Percentiles rank a stretch among this genome's conserved stretches.
phyloP scores from a whole-genome alignment of 2,888 invertebrate genomes.

The Hirtodrosophila confusa region DNA sequence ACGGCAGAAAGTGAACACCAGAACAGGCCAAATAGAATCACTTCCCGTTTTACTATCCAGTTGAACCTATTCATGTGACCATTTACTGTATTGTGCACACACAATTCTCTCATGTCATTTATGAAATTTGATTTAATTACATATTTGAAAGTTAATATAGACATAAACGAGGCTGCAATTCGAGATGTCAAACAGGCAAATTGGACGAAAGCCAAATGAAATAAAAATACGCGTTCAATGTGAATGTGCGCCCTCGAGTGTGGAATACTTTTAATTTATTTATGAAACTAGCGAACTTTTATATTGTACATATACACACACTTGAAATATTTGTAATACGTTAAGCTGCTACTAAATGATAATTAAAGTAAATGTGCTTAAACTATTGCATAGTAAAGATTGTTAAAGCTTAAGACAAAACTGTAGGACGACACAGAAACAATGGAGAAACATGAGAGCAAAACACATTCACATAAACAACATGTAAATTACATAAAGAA shows the following conservation, averaged over 20 bases:
- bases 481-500: slow-evolving; percentile 68
- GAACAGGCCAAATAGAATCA: too few relatives aligned
- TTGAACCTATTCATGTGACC: slow-evolving; percentile 43
- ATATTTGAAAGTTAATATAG: slow-evolving; percentile 30
- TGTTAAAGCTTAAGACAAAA: slow-evolving; percentile 71
- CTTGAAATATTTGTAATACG: slow-evolving; percentile 37
- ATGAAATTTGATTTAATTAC: slow-evolving; percentile 48
- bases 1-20: too few relatives aligned
- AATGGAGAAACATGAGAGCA: slow-evolving; percentile 4
- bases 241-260: slow-evolving; percentile 14
- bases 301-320: slow-evolving; percentile 41
- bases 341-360: slow-evolving; percentile 50
- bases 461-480: slow-evolving; percentile 48
- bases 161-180: slow-evolving; percentile 36
- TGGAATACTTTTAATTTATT: slow-evolving; percentile 20
- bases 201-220: slow-evolving; percentile 11
- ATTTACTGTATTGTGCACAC: slow-evolving; percentile 13
- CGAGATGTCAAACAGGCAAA: slow-evolving; percentile 27
- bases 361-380: slow-evolving; percentile 53
- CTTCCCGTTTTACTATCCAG: background rate
- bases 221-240: background rate
- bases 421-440: slow-evolving; percentile 13
- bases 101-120: slow-evolving; percentile 31
- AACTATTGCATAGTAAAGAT: slow-evolving; percentile 69
- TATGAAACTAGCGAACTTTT: slow-evolving; percentile 27